A percentile compares a stretch with the other conserved stretches of the same genome.
Evolutionary conservation across 2,113 vertebrate genomes (phyloP).

Genomic region (Myrmophylax atrothorax): DNA sequence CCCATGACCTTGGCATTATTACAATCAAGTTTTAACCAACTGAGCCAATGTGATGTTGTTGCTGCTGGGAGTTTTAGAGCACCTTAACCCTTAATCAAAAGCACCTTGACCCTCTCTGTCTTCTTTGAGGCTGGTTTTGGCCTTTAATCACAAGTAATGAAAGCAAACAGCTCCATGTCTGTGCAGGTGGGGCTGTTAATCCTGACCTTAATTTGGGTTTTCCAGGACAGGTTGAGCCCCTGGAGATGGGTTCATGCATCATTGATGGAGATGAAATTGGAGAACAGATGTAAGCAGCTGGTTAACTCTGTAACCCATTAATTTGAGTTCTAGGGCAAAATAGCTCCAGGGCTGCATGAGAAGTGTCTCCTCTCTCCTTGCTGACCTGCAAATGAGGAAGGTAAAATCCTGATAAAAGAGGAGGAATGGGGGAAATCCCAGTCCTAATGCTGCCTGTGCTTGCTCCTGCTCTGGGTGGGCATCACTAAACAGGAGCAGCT

Average conservation of each 20-base stretch:
- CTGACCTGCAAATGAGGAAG: background rate
- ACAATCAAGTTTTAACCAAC: no score
- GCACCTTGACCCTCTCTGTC: no score
- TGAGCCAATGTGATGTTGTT: no score
- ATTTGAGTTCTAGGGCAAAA: background rate
- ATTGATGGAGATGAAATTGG: background rate
- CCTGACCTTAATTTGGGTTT: background rate
- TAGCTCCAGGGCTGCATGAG: background rate
- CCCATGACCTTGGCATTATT: no score
- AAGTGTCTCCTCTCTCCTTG: background rate
- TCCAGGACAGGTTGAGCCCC: background rate
- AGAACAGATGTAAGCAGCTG: constrained; percentile 20
- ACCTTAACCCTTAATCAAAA: background rate
- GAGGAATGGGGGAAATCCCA: fast-evolving
- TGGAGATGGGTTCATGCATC: background rate
- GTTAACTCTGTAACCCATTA: background rate
- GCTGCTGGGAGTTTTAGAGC: background rate
- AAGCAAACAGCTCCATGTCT: background rate
- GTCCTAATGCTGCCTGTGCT: background rate
- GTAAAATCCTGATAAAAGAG: background rate
- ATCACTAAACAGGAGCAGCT: background rate
- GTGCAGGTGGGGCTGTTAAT: background rate
- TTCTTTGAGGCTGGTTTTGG: background rate
- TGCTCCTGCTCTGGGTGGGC: background rate
- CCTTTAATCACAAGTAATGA: background rate